Percentiles rank a stretch among this genome's conserved stretches.
Evolutionary conservation across 1,140 invertebrate genomes (phyloP).

Genomic region (Pachypsylla venusta): DNA sequence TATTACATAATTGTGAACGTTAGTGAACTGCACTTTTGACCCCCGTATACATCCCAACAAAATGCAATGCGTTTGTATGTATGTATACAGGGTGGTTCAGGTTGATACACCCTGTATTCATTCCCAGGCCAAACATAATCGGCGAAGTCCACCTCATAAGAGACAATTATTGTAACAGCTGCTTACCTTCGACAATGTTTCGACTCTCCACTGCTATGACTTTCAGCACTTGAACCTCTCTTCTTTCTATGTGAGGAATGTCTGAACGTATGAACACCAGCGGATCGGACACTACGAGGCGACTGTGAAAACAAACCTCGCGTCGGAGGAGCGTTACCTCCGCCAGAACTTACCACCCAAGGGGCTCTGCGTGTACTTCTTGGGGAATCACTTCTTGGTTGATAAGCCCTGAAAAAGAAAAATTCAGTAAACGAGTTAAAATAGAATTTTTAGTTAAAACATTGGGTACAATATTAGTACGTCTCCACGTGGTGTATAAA

Average conservation of each 20-base stretch:
- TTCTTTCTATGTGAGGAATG: slow-evolving; percentile 28
- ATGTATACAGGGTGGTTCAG: too few species aligned
- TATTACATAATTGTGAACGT: too few species aligned
- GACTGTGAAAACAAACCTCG: slow-evolving; percentile 52
- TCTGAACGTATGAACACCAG: slow-evolving; percentile 15
- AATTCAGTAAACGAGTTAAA: background rate
- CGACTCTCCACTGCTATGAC: slow-evolving; percentile 67
- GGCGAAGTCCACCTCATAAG: too few species aligned
- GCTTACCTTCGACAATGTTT: slow-evolving; percentile 44
- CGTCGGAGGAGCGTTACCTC: slow-evolving; percentile 36
- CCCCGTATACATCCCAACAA: too few species aligned
- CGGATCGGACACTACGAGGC: slow-evolving; percentile 24
- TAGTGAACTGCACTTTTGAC: too few species aligned
- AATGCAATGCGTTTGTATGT: too few species aligned
- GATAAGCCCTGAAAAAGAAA: slow-evolving; percentile 10
- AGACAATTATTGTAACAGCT: too few species aligned
- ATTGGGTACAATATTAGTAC: too few species aligned
- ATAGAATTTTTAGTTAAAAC: background rate
- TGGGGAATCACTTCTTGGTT: slow-evolving; percentile 43
- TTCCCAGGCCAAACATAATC: too few species aligned
- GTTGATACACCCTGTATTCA: too few species aligned
- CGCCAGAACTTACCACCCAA: slow-evolving; percentile 39
- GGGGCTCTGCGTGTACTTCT: slow-evolving; percentile 68
- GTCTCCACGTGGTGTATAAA: too few species aligned
- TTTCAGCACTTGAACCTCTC: slow-evolving; percentile 46